phyloP scores from a whole-genome alignment of 2,113 vertebrate genomes.

The Ciconia maguari region DNA sequence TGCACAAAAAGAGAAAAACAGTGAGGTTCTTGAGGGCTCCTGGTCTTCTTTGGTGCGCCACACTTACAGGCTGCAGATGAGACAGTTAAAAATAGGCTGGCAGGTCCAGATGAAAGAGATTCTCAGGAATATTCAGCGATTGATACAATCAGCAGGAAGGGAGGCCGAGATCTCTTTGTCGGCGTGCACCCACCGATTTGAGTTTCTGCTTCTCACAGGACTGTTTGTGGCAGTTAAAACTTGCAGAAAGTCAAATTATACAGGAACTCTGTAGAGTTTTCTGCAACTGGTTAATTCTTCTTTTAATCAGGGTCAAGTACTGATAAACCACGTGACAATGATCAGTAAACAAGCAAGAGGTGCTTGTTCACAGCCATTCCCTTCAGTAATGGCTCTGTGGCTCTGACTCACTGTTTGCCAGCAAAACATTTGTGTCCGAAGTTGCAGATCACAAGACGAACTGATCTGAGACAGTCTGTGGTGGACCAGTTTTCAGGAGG shows the following conservation, averaged over 20 bases:
- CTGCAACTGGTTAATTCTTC: neutral
- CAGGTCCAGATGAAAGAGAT: neutral
- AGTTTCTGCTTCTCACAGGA: neutral
- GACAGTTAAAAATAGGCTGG: neutral
- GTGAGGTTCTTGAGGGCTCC: neutral
- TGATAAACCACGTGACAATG: neutral
- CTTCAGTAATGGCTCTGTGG: neutral
- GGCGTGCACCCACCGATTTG: neutral
- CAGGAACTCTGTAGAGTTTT: neutral
- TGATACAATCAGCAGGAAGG: neutral
- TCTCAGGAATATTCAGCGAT: neutral
- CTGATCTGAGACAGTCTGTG: neutral
- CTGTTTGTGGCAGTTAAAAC: neutral
- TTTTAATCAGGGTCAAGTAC: neutral
- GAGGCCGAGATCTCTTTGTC: no score
- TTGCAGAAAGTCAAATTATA: neutral
- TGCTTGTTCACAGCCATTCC: neutral
- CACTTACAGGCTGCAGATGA: neutral
- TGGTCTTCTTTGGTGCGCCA: neutral
- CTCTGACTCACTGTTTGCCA: neutral
- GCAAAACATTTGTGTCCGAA: neutral
- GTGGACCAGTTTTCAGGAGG: neutral
- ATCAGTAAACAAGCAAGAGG: neutral
- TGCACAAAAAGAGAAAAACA: neutral
- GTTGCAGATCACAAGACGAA: neutral